Conservation (phyloP, 1,140 invertebrate species). For the Scaptomyza pallida region DNA sequence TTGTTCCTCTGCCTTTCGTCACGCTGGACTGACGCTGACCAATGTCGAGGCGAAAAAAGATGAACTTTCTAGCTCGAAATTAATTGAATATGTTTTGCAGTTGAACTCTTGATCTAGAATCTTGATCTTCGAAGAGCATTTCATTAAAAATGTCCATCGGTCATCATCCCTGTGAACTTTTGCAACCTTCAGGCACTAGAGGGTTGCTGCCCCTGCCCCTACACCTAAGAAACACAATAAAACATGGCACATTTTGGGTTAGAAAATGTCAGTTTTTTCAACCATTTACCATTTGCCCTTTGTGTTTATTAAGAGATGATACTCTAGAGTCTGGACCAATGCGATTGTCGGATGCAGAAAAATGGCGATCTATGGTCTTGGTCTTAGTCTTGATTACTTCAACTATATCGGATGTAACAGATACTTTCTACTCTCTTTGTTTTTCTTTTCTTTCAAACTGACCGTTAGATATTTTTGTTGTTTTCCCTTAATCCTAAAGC, state of each 20-base stretch:
- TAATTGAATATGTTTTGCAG: slow-evolving; percentile 64
- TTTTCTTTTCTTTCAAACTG: not conserved
- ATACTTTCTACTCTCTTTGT: not conserved
- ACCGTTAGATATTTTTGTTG: slow-evolving; percentile 40
- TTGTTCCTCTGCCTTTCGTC: slow-evolving; percentile 29
- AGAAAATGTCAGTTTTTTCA: slow-evolving; percentile 62
- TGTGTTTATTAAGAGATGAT: no score
- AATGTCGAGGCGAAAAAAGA: slow-evolving; percentile 50
- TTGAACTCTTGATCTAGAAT: slow-evolving; percentile 48
- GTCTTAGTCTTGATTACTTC: not conserved
- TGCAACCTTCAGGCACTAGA: slow-evolving; percentile 9
- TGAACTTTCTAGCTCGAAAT: slow-evolving; percentile 70
- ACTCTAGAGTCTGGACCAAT: slow-evolving; percentile 48
- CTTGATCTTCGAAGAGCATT: slow-evolving; percentile 47
- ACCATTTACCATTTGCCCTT: slow-evolving; percentile 1
- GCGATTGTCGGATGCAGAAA: slow-evolving; percentile 9
- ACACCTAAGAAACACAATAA: slow-evolving; percentile 27
- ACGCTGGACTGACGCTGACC: slow-evolving; percentile 44
- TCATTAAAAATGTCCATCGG: slow-evolving; percentile 68
- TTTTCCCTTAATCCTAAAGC: slow-evolving; percentile 27
- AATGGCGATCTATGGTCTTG: slow-evolving; percentile 35
- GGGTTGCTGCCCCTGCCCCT: slow-evolving; percentile 36
- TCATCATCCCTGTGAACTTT: slow-evolving; percentile 53
- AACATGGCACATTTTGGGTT: slow-evolving; percentile 59
- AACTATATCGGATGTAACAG: not conserved